Evolutionary conservation across 2,888 invertebrate genomes (phyloP).

Genomic region (Caenorhabditis afra): DNA sequence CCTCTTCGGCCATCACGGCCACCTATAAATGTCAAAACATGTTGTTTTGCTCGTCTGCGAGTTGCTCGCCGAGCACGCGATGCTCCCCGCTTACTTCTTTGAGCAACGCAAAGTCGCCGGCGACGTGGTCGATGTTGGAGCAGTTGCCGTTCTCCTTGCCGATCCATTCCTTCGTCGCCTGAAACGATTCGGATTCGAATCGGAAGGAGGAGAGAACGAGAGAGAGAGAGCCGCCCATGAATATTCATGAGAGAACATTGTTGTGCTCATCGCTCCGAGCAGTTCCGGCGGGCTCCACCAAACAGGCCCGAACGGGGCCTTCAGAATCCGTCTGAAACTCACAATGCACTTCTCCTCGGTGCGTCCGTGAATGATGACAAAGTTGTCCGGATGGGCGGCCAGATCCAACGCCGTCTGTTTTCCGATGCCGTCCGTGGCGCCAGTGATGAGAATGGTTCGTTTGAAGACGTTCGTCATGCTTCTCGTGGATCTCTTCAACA

Average conservation of each 20-base stretch:
- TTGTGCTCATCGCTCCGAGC: background rate
- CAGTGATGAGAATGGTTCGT: constrained; percentile 77
- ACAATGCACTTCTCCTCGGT: constrained; percentile 73
- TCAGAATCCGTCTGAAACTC: too few species aligned
- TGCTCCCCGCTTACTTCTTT: constrained; percentile 65
- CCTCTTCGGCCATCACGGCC: constrained; percentile 73
- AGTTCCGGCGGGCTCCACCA: background rate
- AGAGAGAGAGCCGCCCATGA: constrained; percentile 9
- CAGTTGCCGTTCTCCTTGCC: constrained; percentile 64
- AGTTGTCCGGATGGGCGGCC: constrained; percentile 74
- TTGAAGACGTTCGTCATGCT: constrained; percentile 29
- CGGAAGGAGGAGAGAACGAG: background rate
- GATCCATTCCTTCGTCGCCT: constrained; percentile 65
- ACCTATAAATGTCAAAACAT: constrained; percentile 69
- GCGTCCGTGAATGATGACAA: constrained; percentile 78
- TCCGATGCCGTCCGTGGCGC: constrained; percentile 78
- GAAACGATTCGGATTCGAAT: constrained; percentile 30
- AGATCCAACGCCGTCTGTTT: constrained; percentile 69
- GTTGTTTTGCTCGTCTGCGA: constrained; percentile 25
- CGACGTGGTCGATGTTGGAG: constrained; percentile 74
- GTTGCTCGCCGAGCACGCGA: too few species aligned
- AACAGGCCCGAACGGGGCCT: too few species aligned
- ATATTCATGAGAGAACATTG: constrained; percentile 52
- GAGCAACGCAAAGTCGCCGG: constrained; percentile 73
- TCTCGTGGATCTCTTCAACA: constrained; percentile 23